Conservation (phyloP, 2,797 vertebrate genomes). For the Eleutherodactylus coqui region DNA sequence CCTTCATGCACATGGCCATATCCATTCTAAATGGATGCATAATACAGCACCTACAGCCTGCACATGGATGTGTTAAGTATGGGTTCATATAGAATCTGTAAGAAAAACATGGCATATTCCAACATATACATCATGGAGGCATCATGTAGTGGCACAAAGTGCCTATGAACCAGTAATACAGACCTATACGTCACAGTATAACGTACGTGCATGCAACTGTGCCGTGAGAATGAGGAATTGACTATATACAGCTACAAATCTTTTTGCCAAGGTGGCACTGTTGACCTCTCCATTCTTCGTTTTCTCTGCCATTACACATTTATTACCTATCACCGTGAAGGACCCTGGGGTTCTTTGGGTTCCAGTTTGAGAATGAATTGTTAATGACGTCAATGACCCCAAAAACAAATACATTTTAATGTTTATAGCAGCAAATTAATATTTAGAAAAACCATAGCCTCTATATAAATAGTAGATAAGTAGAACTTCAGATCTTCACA, state of each 20-base stretch:
- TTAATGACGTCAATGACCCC: neutral
- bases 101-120: too few species aligned
- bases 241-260: neutral
- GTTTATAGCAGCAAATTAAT: slow-evolving; percentile 1
- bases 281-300: too few species aligned
- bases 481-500: neutral
- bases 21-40: too few species aligned
- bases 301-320: neutral
- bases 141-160: too few species aligned
- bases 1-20: too few species aligned
- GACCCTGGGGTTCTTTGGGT: neutral
- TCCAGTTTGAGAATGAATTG: neutral
- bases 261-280: neutral
- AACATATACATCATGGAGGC: too few species aligned
- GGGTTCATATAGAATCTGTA: too few species aligned
- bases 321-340: neutral
- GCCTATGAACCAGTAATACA: too few species aligned
- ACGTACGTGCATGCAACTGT: too few species aligned
- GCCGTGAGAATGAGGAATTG: neutral
- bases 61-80: too few species aligned
- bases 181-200: too few species aligned
- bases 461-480: neutral
- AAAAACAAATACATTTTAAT: neutral
- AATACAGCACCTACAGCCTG: too few species aligned
- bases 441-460: neutral